Evolutionary conservation across 2,113 vertebrate genomes (phyloP), one percentile per base, ranked within the genome.

Genomic region (Lophochroa leadbeateri): DNA sequence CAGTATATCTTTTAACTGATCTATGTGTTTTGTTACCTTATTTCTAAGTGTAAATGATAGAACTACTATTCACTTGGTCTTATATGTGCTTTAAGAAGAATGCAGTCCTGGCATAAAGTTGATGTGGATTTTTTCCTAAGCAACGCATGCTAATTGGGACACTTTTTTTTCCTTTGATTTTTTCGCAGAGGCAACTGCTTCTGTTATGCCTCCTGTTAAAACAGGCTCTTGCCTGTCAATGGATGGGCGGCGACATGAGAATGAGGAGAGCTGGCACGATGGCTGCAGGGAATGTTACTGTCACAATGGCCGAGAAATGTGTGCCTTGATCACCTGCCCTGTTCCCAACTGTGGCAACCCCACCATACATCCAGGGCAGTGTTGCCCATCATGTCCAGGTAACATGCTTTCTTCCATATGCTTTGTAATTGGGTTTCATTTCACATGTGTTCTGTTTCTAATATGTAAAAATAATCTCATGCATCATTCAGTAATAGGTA

Each of bases 261-360:
- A 98, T 3, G 98, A 98, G 63, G 98, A 99, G 90, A 99, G 98
- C 90, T 99, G 99, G 99, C 98, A 99, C 3, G 99, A 99, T 11
- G 99, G 99, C 71, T 99, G 99, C 97, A 98, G 99, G 43, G 98
- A 99, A 13, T 99, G 99, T 90, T 99, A 98, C 96, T 99, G 99
- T 69, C 98, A 98, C 85, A 98, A 94, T 0, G 98, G 98, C n/a
- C 97, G 98, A 75, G 99, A 99, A 86, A 99, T 99, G 99, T 99
- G 99, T 82, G 98, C 98, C 64, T 96, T 99, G 74, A 99, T 99
- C 97, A 98, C 98, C 86, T 99, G 99, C 93, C 98, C 99, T 0
- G 98, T 99, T 65, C 99, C 99, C 29, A 98, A 97, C 49, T 99
- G 99, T 79, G 97, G 97, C 83, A 99, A 97, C 87, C 99, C 99